These are phyloP conservation scores for Aphidius colemani DNA, from an alignment of 2,888 invertebrate genomes.

Conservation along the genomic window DNA sequence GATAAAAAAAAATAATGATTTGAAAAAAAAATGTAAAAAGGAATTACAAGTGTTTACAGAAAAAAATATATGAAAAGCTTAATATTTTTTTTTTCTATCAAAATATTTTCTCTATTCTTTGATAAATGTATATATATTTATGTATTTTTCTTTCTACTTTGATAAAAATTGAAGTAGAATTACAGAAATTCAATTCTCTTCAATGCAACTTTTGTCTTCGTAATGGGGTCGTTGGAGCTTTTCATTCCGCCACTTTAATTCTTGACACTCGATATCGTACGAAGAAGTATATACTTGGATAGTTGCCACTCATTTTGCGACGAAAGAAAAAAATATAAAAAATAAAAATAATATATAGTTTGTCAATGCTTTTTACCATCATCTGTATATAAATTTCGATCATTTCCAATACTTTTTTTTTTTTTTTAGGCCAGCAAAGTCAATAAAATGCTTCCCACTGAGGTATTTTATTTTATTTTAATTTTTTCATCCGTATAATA, in stretches of 20 bases:
- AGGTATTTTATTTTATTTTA: too few species aligned
- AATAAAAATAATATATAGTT: slow-evolving; percentile 11
- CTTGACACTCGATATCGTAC: slow-evolving; percentile 20
- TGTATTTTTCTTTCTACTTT: not conserved
- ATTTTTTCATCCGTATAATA: too few species aligned
- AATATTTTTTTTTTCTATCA: not conserved
- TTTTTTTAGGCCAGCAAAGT: too few species aligned
- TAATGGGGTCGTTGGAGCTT: slow-evolving; percentile 15
- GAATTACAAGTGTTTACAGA: too few species aligned
- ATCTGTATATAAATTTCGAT: too few species aligned
- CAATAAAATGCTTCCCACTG: too few species aligned
- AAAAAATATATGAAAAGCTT: not conserved
- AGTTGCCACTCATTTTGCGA: slow-evolving; percentile 17
- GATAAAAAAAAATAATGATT: too few species aligned
- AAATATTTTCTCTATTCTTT: slow-evolving; percentile 5
- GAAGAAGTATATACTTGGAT: slow-evolving; percentile 16
- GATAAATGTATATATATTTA: slow-evolving; percentile 12
- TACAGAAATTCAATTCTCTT: slow-evolving; percentile 13
- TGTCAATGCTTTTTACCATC: not conserved
- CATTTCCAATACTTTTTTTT: too few species aligned
- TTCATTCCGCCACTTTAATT: slow-evolving; percentile 23
- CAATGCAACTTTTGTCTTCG: slow-evolving; percentile 16
- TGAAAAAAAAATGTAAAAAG: too few species aligned
- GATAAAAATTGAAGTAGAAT: slow-evolving; percentile 7
- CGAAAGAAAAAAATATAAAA: not conserved